Percentiles rank a stretch among this genome's conserved stretches.
These are phyloP conservation scores for Toxotes lorentzi DNA, from an alignment of 2,797 vertebrate species.

Conservation along the genomic window DNA sequence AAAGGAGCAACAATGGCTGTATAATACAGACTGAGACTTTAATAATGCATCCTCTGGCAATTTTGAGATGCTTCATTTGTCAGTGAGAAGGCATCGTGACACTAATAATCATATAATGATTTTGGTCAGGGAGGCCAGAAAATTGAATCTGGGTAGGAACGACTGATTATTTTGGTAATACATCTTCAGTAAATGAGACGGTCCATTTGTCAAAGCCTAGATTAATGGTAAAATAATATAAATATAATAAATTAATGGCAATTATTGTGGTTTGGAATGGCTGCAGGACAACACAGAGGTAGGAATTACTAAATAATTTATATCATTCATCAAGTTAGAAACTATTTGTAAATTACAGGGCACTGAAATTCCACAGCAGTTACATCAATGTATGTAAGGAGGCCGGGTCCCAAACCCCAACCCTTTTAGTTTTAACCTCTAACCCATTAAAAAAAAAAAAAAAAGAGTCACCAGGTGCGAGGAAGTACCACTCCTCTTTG, in stretches of 20 bases:
- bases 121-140: slow-evolving; percentile 42
- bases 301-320: slow-evolving; percentile 45
- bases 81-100: slow-evolving; percentile 47
- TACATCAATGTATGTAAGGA: slow-evolving; percentile 16
- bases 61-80: slow-evolving; percentile 54
- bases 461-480: slow-evolving; percentile 61
- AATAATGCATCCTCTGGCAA: slow-evolving; percentile 43
- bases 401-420: not conserved
- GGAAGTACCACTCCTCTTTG: slow-evolving; percentile 29
- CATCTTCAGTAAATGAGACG: slow-evolving; percentile 39
- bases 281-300: not conserved
- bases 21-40: slow-evolving; percentile 41
- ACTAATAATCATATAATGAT: slow-evolving; percentile 61
- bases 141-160: slow-evolving; percentile 47
- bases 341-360: slow-evolving; percentile 59
- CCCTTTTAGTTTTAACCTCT: slow-evolving; percentile 23
- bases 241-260: slow-evolving; percentile 50
- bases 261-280: slow-evolving; percentile 39
- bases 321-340: slow-evolving; percentile 39
- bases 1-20: slow-evolving; percentile 16
- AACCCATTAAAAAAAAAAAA: slow-evolving; percentile 45
- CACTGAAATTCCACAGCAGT: slow-evolving; percentile 40
- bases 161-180: slow-evolving; percentile 52
- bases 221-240: slow-evolving; percentile 58
- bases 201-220: slow-evolving; percentile 55